Evolutionary conservation across 2,797 vertebrate species (phyloP), one percentile per base, ranked within the genome.

Genomic region (Argentina silus): DNA sequence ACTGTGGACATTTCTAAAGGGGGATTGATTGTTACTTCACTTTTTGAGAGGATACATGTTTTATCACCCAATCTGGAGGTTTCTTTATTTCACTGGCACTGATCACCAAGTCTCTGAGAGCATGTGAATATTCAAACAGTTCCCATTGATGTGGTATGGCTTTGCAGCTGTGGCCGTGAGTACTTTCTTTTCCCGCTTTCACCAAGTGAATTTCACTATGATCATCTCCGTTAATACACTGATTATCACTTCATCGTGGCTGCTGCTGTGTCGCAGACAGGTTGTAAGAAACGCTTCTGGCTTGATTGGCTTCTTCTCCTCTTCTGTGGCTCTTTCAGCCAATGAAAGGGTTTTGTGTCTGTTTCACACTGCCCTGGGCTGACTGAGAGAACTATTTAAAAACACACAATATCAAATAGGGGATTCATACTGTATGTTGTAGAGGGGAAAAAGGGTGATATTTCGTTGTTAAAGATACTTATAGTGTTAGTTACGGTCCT

Each of bases 321-420:
- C 79, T 88, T 80, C 85, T 88, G 85, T 88, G 87, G 89, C 93
- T 92, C 92, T 93, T 93, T 93, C 91, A 88, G 85, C 81, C 84
- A 67, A 82, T 89, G 91, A 93, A 93, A 93, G 92, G 91, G 90
- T 91, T 93, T 93, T 93, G 93, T 93, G 91, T 94, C 92, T 93
- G 91, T 89, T 86, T 86, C 91, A 84, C 88, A 87, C 92, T 93
- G 92, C 84, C 83, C 91, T 90, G 90, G 86, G 89, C 90, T 90
- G 89, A 83, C 81, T 80, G 83, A 79, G 86, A 88, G 86, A 90
- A 79, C 85, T 84, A 78, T 79, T 76, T 79, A 67, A 79, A 79
- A 74, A 76, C 79, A 75, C 27, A 36, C 27, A 36, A 36, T 36
- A 36, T 36, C 27, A 1, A 36, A 36, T 36, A 36, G 27, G 27